These are phyloP conservation scores for Poecilobothrus nobilitatus DNA, from an alignment of 2,888 invertebrate species.

Conservation along the genomic window DNA sequence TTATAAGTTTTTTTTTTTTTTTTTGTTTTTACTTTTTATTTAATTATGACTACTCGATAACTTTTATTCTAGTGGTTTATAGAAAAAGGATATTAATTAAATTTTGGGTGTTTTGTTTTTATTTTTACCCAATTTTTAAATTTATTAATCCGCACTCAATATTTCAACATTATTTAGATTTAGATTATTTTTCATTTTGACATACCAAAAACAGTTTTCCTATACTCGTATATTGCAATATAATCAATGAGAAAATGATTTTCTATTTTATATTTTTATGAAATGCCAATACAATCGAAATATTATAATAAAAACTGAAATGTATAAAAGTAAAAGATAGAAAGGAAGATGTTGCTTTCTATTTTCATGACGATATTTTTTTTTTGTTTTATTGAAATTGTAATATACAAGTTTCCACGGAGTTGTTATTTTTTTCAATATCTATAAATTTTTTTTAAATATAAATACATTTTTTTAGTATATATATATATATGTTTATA, in stretches of 20 bases:
- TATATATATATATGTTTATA: background rate
- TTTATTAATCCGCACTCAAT: background rate
- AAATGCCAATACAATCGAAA: too few species aligned
- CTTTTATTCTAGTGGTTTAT: too few species aligned
- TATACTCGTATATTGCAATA: background rate
- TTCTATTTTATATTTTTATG: too few species aligned
- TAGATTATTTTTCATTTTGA: too few species aligned
- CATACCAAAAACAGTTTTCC: background rate
- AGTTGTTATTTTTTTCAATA: background rate
- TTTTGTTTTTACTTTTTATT: too few species aligned
- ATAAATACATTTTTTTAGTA: background rate
- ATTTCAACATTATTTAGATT: background rate
- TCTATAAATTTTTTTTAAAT: background rate
- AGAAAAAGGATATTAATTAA: too few species aligned
- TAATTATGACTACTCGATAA: too few species aligned
- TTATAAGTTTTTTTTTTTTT: too few species aligned
- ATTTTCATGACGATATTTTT: background rate
- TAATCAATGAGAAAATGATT: background rate
- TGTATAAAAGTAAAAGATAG: background rate
- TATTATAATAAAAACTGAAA: background rate
- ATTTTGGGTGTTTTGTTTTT: too few species aligned
- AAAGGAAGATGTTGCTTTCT: background rate
- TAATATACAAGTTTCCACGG: background rate
- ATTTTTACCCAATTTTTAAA: too few species aligned
- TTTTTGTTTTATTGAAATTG: background rate